Conservation (phyloP, 2,113 vertebrate species). For the Crotalus helleri region DNA sequence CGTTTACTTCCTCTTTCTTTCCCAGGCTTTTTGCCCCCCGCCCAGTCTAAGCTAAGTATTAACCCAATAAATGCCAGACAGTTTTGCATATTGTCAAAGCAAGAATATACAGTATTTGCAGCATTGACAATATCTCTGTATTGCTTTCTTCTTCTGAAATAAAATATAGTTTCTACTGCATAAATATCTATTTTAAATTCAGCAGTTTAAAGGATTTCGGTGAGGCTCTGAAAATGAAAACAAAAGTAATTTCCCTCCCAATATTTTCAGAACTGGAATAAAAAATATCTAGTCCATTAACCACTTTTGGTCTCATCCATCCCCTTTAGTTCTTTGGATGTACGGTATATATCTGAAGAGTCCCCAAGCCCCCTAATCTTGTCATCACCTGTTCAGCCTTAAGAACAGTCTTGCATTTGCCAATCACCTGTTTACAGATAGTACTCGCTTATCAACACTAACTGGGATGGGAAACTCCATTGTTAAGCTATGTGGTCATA, state of each 20-base stretch:
- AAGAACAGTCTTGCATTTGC: background rate
- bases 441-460: too few relatives aligned
- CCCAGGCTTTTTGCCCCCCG: too few relatives aligned
- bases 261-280: slow-evolving; percentile 13
- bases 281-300: background rate
- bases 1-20: too few relatives aligned
- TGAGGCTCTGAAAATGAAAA: background rate
- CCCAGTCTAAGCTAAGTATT: too few relatives aligned
- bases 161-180: slow-evolving; percentile 35
- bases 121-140: background rate
- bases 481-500: too few relatives aligned
- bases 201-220: slow-evolving; percentile 31
- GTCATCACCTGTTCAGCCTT: background rate
- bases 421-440: too few relatives aligned
- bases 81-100: too few relatives aligned
- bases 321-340: background rate
- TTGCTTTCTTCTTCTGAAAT: background rate
- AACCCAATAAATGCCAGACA: too few relatives aligned
- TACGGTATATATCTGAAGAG: background rate
- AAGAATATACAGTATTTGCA: too few relatives aligned
- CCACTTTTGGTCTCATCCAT: background rate
- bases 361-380: background rate
- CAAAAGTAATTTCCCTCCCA: background rate
- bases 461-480: too few relatives aligned
- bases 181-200: slow-evolving; percentile 33